These are phyloP conservation scores for Lipophrys pholis DNA, from an alignment of 2,113 vertebrate species.

Conservation along the genomic window DNA sequence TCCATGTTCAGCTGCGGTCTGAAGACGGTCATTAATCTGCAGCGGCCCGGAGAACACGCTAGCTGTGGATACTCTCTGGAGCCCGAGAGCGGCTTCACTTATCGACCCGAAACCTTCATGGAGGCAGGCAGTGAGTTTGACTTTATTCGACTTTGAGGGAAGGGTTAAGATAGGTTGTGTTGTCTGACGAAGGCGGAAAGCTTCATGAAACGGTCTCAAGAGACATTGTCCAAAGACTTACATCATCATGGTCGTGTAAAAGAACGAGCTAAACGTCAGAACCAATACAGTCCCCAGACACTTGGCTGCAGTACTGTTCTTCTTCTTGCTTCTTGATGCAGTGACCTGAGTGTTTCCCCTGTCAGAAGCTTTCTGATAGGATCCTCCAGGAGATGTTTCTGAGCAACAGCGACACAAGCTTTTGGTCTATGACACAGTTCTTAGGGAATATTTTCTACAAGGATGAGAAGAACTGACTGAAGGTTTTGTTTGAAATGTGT, in stretches of 20 bases:
- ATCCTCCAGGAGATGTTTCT: neutral
- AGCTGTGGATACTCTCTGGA: conserved; percentile 95
- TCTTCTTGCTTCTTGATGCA: neutral
- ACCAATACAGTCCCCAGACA: too few species aligned
- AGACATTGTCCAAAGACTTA: too few species aligned
- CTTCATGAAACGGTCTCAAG: too few species aligned
- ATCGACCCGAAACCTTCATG: conserved; percentile 96
- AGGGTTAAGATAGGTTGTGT: too few species aligned
- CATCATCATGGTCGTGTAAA: too few species aligned
- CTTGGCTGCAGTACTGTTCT: too few species aligned
- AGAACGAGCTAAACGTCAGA: too few species aligned
- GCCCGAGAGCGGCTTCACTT: conserved; percentile 93
- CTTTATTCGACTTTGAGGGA: too few species aligned
- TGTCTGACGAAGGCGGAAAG: too few species aligned
- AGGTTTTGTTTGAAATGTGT: neutral
- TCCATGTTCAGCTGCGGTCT: conserved; percentile 85
- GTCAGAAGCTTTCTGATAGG: neutral
- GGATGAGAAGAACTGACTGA: neutral
- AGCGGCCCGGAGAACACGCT: conserved; percentile 95
- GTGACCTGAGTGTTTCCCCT: neutral
- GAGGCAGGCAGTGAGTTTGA: conserved; percentile 91
- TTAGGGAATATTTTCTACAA: neutral
- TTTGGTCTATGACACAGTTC: neutral
- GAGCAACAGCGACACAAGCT: neutral
- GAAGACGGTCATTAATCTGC: conserved; percentile 96